Percentiles rank a stretch among this genome's conserved stretches.
Conservation (phyloP, 2,797 vertebrate species). For the Delichon dasypus region DNA sequence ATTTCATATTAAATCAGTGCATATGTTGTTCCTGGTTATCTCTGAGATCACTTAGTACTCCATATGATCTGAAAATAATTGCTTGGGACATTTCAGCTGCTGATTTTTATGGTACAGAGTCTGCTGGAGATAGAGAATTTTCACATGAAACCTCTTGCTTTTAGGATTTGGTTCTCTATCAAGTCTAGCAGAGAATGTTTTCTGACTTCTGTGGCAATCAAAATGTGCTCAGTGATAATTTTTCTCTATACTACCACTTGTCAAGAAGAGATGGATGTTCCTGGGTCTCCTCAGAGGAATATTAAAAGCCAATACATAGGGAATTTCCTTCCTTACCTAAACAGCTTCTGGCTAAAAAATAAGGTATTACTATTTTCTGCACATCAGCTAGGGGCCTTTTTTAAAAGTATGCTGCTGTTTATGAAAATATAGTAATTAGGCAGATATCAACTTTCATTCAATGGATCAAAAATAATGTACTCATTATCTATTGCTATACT, state of each 20-base stretch:
- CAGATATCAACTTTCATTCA: not conserved
- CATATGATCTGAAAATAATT: not conserved
- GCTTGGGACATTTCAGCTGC: not conserved
- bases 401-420: not conserved
- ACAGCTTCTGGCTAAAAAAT: not conserved
- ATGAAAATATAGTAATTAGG: constrained; percentile 5
- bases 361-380: not conserved
- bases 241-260: not conserved
- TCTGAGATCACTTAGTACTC: not conserved
- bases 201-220: not conserved
- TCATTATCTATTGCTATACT: not conserved
- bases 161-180: not conserved
- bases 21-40: not conserved
- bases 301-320: not conserved
- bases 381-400: not conserved
- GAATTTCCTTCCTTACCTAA: not conserved
- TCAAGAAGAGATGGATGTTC: not conserved
- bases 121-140: not conserved
- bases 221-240: not conserved
- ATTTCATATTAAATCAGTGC: not conserved
- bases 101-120: not conserved
- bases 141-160: not conserved
- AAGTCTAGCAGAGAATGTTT: not conserved
- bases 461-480: not conserved
- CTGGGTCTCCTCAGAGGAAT: not conserved